Evolutionary conservation across 2,797 vertebrate genomes (phyloP).

Genomic region (Cossypha heuglini): DNA sequence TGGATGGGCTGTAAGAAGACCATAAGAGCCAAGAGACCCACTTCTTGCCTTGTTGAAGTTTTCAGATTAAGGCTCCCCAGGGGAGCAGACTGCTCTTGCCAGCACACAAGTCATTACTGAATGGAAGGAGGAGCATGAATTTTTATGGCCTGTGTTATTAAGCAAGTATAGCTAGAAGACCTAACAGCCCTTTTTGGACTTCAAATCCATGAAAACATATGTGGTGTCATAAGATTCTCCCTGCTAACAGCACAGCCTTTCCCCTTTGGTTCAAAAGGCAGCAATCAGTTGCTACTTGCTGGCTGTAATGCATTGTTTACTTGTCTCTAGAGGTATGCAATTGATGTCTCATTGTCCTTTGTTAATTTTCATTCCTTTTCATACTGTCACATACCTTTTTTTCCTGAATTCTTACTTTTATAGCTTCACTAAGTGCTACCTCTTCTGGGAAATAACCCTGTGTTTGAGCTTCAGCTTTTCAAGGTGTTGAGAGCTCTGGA

Average conservation of each 20-base stretch:
- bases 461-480: neutral
- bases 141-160: neutral
- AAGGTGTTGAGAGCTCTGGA: constrained; percentile 42
- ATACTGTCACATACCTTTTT: neutral
- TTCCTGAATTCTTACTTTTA: neutral
- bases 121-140: neutral
- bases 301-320: neutral
- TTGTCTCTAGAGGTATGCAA: neutral
- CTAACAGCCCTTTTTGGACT: neutral
- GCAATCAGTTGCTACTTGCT: constrained; percentile 1
- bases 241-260: neutral
- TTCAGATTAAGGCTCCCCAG: neutral
- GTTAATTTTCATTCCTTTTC: constrained; percentile 22
- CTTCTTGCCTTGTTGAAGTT: neutral
- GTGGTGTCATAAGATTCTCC: neutral
- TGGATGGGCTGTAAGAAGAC: neutral
- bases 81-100: neutral
- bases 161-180: neutral
- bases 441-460: constrained; percentile 36
- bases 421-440: neutral
- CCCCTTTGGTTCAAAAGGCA: neutral
- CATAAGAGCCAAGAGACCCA: neutral
- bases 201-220: neutral
- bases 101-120: neutral
- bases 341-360: neutral